Evolutionary conservation across 2,113 vertebrate species (phyloP), one percentile per base, ranked within the genome.

Genomic region (Neopipo cinnamomea): DNA sequence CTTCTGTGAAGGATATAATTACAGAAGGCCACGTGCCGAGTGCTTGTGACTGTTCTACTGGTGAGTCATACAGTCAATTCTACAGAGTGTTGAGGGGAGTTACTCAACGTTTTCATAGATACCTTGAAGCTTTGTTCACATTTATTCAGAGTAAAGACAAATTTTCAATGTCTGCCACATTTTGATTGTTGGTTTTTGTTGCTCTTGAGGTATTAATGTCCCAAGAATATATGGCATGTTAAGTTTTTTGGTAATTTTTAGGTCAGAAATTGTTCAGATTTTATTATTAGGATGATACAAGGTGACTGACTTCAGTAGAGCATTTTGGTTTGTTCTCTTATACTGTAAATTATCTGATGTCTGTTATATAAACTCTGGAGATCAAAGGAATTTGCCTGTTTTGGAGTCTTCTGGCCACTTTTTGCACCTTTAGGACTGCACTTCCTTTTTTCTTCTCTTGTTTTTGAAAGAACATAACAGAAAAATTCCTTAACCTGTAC

Each of bases 1-100:
- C 82, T 88, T 91, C 87, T 85, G 52, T 72, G 91, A 87, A 75
- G 76, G 93, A 31, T 91, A 77, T 78, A 86, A 71, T 96, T 89
- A 75, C 85, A 67, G 86, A 28, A 56, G 84, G 72, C 80, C 44
- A 56, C 56, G 89, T 92, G 86, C 89, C 53, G 39, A n/a, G 61
- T 79, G 70, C 94, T 87, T 94, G 89, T 85, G 84, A 82, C 93
- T 91, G 63, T 81, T 78, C 61, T 89, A 0, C 68, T 3, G 11
- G 68, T 82, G 93, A 95, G 80, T 95, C 91, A 92, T 15, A 52
- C 80, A 52, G 35, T 52, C 65, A 41, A 1, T 77, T 65, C 77
- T 37, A 10, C 81, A 62, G 63, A 39, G 49, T 31, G 44, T 41
- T 0, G 13, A 50, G 59, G 58, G 72, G 77, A 84, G 65, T 71